Percentiles rank a stretch among this genome's conserved stretches.
These are phyloP conservation scores for Syngnathus scovelli DNA, from an alignment of 2,113 vertebrate species.

Conservation along the genomic window DNA sequence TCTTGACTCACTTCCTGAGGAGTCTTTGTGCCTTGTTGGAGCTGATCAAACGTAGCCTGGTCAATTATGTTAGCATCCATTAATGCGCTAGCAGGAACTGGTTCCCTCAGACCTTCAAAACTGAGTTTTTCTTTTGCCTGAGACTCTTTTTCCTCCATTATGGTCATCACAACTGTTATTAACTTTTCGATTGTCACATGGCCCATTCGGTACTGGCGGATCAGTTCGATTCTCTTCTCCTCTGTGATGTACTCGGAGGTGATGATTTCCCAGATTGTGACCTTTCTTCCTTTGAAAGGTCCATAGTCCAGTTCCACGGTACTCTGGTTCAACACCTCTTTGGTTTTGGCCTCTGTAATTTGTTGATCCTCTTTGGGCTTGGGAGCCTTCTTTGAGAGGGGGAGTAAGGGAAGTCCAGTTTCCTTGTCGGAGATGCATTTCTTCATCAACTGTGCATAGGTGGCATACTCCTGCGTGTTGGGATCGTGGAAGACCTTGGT, in stretches of 20 bases:
- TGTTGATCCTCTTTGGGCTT: conserved; percentile 73
- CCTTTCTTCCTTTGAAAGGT: conserved; percentile 77
- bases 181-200: conserved; percentile 88
- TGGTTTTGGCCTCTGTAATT: conserved; percentile 77
- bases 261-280: conserved; percentile 92
- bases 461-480: conserved; percentile 70
- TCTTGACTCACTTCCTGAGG: conserved; percentile 80
- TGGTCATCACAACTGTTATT: conserved; percentile 85
- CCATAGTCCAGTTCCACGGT: conserved; percentile 79
- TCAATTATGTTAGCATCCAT: conserved; percentile 80
- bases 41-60: conserved; percentile 77
- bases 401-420: conserved; percentile 78
- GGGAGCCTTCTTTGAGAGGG: conserved; percentile 76
- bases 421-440: conserved; percentile 78
- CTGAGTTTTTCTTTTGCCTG: conserved; percentile 71
- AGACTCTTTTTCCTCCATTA: conserved; percentile 79
- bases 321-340: conserved; percentile 77
- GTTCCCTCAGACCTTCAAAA: conserved; percentile 81
- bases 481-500: conserved; percentile 81
- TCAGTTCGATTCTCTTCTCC: conserved; percentile 82
- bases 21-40: conserved; percentile 78
- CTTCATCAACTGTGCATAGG: conserved; percentile 79
- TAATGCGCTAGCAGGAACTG: conserved; percentile 79
- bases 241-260: conserved; percentile 88
- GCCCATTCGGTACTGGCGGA: conserved; percentile 84